Base-by-base conservation (phyloP, 2,888 invertebrate genomes). In the Tachina fera region DNA sequence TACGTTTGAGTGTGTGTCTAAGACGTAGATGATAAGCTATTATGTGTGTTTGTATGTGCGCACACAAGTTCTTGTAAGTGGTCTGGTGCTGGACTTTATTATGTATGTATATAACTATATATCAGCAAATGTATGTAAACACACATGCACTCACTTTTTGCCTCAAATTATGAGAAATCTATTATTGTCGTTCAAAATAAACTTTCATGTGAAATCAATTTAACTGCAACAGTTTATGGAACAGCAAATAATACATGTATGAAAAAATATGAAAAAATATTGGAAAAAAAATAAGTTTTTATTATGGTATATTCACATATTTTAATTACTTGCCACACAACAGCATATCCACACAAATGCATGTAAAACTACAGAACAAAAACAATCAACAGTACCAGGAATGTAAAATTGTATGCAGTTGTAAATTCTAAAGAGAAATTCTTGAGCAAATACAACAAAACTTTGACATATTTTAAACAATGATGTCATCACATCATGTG, bases 241-340 rank as follows among this genome's bases (percentile, higher is more conserved):
- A 80, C 47, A 67, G 31, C 49, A 61, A 51, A 60, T 51, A 51
- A 51, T 2, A 53, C 13, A 22, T 43, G 16, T n/a, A n/a, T n/a
- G 53, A 53, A 31, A 78, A 61, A 47, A 56, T 51, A 68, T 51
- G 31, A 53, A 0, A 5, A 22, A 51, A 49, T 19, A 68, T 10
- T 16, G 13, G 22, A 45, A 3, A 78, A 51, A 43, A 63, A 45
- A 65, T 47, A 58, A 65, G 47, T 22, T 79, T 67, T 67, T 65
- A 31, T 74, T 41, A 43, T 31, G 31, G 31, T 31, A 31, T 47
- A 72, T 74, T 65, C 60, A 60, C 74, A 60, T 31, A 68, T 49
- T 81, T 81, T 61, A 68, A 81, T 81, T 81, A 75, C 68, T 79
- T 79, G 53, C 56, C 63, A 63, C 60, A 72, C 45, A 60, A 56